These are phyloP conservation scores for Drosophila picticornis DNA, from an alignment of 2,888 invertebrate genomes.

Conservation along the genomic window DNA sequence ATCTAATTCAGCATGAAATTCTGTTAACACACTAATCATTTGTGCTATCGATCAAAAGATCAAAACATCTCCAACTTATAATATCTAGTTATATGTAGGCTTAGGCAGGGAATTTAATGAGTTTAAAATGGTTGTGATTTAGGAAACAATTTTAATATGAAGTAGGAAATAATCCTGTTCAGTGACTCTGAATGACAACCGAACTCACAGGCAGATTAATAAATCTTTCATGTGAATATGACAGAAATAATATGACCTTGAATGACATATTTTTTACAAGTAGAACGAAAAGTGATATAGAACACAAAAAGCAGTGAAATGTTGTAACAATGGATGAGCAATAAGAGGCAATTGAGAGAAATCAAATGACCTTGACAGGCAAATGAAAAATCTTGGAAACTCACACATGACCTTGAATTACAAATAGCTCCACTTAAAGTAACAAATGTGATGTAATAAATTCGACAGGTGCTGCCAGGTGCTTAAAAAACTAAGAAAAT, in stretches of 20 bases:
- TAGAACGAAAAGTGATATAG: neutral
- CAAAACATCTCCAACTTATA: neutral
- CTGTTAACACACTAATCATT: neutral
- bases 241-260: neutral
- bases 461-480: neutral
- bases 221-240: neutral
- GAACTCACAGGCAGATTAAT: neutral
- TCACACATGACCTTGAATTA: neutral
- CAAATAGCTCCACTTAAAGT: neutral
- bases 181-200: too few species aligned
- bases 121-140: neutral
- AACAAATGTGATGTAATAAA: neutral
- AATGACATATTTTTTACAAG: neutral
- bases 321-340: neutral
- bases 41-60: neutral
- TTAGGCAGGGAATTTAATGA: neutral
- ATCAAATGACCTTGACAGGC: conserved; percentile 2
- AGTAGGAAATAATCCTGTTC: neutral
- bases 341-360: neutral
- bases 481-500: neutral
- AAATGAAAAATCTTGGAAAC: neutral
- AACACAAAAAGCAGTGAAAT: neutral
- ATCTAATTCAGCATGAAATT: conserved; percentile 3
- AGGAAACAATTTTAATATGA: neutral
- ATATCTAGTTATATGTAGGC: neutral